Base-by-base conservation (phyloP, 37 sponge, comb jelly and placozoan species). In the Dysidea cf. avara region DNA sequence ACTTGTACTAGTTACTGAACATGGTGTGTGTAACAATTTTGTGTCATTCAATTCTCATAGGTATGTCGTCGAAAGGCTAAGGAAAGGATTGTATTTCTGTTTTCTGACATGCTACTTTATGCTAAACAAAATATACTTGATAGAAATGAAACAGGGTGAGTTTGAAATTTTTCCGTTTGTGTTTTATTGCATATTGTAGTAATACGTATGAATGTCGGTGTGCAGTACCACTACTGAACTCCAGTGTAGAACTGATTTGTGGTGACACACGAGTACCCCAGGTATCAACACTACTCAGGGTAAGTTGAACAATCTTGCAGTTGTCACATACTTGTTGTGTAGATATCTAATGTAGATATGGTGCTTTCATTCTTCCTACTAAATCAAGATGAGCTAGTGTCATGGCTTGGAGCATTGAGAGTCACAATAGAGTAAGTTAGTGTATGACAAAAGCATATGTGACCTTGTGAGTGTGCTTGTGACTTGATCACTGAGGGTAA, bases 31-130 rank as follows among this genome's bases (percentile, higher is more conserved):
- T 33, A 29, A 9, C 9, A 17, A 4, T 66, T 38, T 38, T 17
- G 7, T 29, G n/a, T 3, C 30, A 18, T 53, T 17, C 21, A 7
- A 3, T 22, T 33, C 26, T 26, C 61, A 25, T 65, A 91, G 92
- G 74, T 92, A 21, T 92, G 92, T 53, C 34, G 80, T 11, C 68
- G 61, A 11, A 92, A 87, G 63, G 54, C 84, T 4, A 92, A 87
- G 61, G 84, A 83, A 52, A 66, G 92, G 32, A 78, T 87, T 69
- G 64, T 84, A 3, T 92, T 79, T 38, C 84, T 92, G 67, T 92
- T 92, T 68, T 83, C 92, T 25, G 92, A 92, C 47, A 77, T 87
- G 65, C 52, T 92, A 0, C 53, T 92, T 22, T 92, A 92, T 68
- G 92, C 88, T 13, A 84, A 71, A 69, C 88, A 86, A 20, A 80